phyloP scores from a whole-genome alignment of 2,797 vertebrate genomes.

The Spheniscus humboldti region DNA sequence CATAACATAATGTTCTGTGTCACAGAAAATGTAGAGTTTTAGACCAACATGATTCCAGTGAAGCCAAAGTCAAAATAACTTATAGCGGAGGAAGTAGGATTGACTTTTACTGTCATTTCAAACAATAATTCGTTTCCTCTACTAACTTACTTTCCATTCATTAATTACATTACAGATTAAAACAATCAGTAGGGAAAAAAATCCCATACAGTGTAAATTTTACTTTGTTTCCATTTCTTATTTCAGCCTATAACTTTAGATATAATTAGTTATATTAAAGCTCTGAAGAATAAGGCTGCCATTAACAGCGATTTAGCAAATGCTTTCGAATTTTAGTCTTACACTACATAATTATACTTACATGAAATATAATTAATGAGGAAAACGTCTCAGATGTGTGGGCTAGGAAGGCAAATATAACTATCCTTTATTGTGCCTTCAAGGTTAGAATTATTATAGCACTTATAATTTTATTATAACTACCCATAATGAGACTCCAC shows the following conservation, averaged over 20 bases:
- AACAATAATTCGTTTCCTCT: not conserved
- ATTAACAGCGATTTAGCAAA: constrained; percentile 43
- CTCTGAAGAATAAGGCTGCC: constrained; percentile 39
- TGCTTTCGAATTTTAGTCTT: constrained; percentile 56
- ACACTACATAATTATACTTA: constrained; percentile 67
- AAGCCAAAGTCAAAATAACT: not conserved
- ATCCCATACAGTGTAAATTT: not conserved
- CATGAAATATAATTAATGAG: constrained; percentile 76
- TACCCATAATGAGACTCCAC: constrained; percentile 85
- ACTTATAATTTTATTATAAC: constrained; percentile 87
- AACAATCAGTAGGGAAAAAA: constrained; percentile 39
- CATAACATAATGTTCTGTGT: not conserved
- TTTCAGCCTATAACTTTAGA: constrained; percentile 36
- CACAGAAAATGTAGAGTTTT: not conserved
- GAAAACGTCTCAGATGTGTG: constrained; percentile 71
- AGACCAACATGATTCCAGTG: not conserved
- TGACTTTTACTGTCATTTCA: not conserved
- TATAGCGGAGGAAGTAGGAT: not conserved
- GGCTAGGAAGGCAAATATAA: constrained; percentile 70
- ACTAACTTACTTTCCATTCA: constrained; percentile 12
- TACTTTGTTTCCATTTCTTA: constrained; percentile 8
- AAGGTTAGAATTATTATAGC: constrained; percentile 84
- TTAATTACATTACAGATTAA: constrained; percentile 65
- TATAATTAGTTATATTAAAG: constrained; percentile 19
- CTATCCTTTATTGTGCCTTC: constrained; percentile 78